These are phyloP conservation scores for Drosophila recens DNA, from an alignment of 2,888 invertebrate species.

Conservation along the genomic window DNA sequence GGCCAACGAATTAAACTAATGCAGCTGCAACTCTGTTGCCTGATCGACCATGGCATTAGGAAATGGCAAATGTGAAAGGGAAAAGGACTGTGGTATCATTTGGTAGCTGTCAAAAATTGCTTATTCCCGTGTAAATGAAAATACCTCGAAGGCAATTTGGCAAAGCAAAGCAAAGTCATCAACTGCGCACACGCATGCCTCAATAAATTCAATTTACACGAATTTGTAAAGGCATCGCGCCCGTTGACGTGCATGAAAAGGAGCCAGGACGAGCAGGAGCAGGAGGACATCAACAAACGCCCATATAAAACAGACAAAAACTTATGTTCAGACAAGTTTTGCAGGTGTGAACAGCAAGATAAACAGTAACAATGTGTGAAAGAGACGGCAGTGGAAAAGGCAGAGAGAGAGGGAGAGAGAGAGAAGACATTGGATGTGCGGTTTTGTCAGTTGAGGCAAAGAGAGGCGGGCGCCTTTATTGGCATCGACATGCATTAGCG, in stretches of 20 bases:
- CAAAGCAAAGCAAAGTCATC: conserved; percentile 76
- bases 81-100: neutral
- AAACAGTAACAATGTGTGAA: conserved; percentile 43
- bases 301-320: conserved; percentile 62
- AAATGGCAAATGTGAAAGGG: neutral
- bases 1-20: conserved; percentile 73
- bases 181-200: conserved; percentile 78
- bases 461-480: conserved; percentile 51
- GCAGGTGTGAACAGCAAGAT: conserved; percentile 79
- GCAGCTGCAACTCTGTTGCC: conserved; percentile 68
- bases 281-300: conserved; percentile 20
- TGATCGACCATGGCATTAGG: neutral
- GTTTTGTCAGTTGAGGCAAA: conserved; percentile 13
- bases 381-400: too few relatives aligned
- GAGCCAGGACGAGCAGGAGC: neutral
- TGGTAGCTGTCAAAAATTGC: conserved; percentile 50
- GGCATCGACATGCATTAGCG: conserved; percentile 78
- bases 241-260: conserved; percentile 5
- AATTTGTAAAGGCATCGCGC: conserved; percentile 75
- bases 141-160: conserved; percentile 78
- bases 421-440: conserved; percentile 18
- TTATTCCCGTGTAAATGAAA: conserved; percentile 50
- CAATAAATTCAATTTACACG: conserved; percentile 81
- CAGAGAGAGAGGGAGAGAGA: neutral
- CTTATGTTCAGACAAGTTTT: conserved; percentile 67